Evolutionary conservation across 2,888 invertebrate species (phyloP).

Genomic region (Lepidocyrtoides sp.): DNA sequence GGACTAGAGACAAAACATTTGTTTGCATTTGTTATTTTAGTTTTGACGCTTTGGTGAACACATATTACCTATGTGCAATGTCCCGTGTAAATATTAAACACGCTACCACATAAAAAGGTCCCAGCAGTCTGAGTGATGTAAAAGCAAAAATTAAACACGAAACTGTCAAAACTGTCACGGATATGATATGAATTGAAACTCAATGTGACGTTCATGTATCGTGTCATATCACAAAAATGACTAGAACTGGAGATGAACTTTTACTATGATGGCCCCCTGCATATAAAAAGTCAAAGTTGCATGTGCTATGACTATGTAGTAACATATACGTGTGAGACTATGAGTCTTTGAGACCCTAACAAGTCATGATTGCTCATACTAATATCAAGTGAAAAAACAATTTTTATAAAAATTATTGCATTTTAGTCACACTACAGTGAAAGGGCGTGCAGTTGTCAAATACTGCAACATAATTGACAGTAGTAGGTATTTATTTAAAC

Average conservation of each 20-base stretch:
- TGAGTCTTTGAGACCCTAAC: no score
- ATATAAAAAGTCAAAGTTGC: no score
- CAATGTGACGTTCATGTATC: neutral
- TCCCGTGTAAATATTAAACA: neutral
- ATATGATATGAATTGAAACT: constrained; percentile 8
- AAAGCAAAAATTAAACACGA: constrained; percentile 9
- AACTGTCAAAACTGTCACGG: constrained; percentile 4
- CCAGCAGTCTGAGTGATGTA: neutral
- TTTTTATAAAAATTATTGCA: constrained; percentile 11
- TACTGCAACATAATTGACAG: neutral
- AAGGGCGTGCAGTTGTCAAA: constrained; percentile 6
- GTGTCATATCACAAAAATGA: constrained; percentile 11
- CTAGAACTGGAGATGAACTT: neutral
- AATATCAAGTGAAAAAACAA: neutral
- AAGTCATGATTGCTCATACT: neutral
- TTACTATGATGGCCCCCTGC: neutral
- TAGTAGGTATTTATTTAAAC: neutral
- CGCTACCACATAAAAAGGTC: neutral
- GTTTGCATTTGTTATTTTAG: no score
- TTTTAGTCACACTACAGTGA: neutral
- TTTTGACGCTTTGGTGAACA: neutral
- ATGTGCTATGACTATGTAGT: no score
- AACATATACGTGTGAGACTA: no score
- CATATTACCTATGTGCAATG: neutral
- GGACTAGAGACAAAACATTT: no score